Percentiles rank a stretch among this genome's conserved stretches.
phyloP scores from a whole-genome alignment of 2,888 invertebrate genomes.

The Pollenia angustigena region DNA sequence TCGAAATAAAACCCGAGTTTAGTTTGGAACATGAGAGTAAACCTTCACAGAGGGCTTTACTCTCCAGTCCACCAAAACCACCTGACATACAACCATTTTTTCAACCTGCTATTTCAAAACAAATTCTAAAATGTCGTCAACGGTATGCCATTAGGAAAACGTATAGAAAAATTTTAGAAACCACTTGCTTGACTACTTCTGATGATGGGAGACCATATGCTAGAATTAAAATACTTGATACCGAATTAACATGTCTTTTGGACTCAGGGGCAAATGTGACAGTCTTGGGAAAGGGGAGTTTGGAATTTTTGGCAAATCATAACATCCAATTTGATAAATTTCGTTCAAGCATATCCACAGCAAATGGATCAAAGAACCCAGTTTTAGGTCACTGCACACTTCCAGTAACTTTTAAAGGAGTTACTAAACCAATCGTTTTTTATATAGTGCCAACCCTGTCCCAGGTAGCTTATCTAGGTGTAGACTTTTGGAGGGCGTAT shows the following conservation, averaged over 20 bases:
- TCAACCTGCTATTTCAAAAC: too few relatives aligned
- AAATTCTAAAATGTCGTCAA: too few relatives aligned
- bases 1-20: constrained; percentile 16
- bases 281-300: background rate
- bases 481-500: background rate
- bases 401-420: background rate
- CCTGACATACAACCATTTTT: too few relatives aligned
- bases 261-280: constrained; percentile 2
- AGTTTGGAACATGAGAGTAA: background rate
- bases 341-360: background rate
- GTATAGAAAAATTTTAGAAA: background rate
- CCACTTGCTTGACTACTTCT: background rate
- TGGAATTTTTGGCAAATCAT: background rate
- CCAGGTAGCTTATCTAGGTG: background rate
- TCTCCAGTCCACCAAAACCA: background rate
- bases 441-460: background rate
- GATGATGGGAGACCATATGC: constrained; percentile 3
- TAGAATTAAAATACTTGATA: background rate
- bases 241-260: background rate
- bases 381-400: background rate
- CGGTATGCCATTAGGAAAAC: background rate
- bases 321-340: background rate
- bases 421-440: background rate
- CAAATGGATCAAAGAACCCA: background rate
- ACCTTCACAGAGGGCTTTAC: background rate